These are phyloP conservation scores for Eubucco bourcierii DNA, from an alignment of 2,113 vertebrate species.

Conservation along the genomic window DNA sequence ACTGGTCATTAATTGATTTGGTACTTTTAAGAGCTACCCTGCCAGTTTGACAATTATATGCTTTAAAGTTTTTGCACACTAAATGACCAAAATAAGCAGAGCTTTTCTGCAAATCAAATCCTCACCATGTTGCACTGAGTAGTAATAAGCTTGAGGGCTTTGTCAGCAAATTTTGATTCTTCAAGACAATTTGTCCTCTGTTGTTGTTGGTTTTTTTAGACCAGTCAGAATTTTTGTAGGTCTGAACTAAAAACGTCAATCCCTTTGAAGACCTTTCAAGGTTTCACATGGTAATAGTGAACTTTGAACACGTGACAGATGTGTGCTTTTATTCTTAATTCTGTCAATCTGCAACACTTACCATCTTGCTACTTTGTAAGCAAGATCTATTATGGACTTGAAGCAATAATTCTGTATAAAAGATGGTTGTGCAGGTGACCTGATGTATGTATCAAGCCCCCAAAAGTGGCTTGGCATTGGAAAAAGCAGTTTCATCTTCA, in stretches of 20 bases:
- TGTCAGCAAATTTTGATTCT: not conserved
- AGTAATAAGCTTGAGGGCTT: not conserved
- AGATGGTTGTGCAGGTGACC: not conserved
- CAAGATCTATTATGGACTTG: not conserved
- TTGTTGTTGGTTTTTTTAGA: not conserved
- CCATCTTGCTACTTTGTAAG: not conserved
- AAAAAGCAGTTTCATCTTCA: not conserved
- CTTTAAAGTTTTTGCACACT: not conserved
- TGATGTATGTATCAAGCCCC: not conserved
- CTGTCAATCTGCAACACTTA: not conserved
- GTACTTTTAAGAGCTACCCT: conserved; percentile 3
- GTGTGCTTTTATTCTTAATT: not conserved
- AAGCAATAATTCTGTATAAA: not conserved
- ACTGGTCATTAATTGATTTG: conserved; percentile 24
- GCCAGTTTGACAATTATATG: not conserved
- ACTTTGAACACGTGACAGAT: not conserved
- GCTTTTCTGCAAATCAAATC: not conserved
- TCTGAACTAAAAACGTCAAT: not conserved
- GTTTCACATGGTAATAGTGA: not conserved
- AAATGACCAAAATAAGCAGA: not conserved
- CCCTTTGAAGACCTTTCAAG: not conserved
- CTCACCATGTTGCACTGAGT: not conserved
- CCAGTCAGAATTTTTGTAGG: not conserved
- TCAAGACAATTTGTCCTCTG: not conserved
- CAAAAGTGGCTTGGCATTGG: not conserved